Evolutionary conservation across 2,113 vertebrate species (phyloP).

Genomic region (Callipepla californica): DNA sequence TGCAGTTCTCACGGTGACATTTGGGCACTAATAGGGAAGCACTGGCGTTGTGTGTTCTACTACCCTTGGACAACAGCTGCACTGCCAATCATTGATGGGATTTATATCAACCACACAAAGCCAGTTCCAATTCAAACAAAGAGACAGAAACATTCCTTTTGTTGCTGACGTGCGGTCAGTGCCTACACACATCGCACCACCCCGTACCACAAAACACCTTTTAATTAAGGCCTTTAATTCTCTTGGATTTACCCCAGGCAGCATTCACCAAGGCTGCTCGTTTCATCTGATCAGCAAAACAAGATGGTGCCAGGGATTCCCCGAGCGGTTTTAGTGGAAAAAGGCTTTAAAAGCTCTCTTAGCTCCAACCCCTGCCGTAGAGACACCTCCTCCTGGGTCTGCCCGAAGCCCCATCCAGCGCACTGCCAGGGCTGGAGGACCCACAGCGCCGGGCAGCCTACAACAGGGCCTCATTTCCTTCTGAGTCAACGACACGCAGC

Average conservation of each 20-base stretch:
- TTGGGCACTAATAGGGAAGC: background rate
- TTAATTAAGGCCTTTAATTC: background rate
- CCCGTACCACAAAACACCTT: background rate
- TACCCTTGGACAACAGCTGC: background rate
- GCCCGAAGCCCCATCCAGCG: no score
- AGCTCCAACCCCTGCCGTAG: background rate
- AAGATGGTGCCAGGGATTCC: background rate
- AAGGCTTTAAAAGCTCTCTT: background rate
- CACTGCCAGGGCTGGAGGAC: no score
- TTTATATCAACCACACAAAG: background rate
- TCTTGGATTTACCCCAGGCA: background rate
- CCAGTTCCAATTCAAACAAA: background rate
- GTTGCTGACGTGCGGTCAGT: fast-evolving
- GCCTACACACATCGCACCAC: fast-evolving
- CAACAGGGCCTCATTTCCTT: no score
- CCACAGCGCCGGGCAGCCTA: no score
- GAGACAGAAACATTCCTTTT: background rate
- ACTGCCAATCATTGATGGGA: fast-evolving
- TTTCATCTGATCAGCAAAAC: background rate
- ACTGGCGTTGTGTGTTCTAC: background rate
- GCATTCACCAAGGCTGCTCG: background rate
- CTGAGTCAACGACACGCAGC: no score
- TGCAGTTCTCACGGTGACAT: background rate
- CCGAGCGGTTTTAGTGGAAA: background rate
- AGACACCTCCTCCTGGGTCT: background rate